Base-by-base conservation (phyloP, 92 coral and sea anemone genomes). In the Blastomussa wellsi region DNA sequence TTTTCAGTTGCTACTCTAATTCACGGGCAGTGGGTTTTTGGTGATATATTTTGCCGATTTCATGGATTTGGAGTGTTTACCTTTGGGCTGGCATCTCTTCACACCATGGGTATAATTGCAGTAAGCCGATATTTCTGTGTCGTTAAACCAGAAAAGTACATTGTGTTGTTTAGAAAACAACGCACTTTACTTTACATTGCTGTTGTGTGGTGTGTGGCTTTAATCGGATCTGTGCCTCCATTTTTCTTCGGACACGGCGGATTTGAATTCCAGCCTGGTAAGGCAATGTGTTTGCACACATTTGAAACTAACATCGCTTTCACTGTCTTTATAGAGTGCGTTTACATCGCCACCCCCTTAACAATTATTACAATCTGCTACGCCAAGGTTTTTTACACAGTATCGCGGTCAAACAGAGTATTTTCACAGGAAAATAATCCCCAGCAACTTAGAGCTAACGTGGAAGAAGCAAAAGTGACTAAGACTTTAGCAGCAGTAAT, bases 401-500 rank as follows among this genome's bases (percentile, higher is more conserved):
- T 91, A n/a, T 86, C 79, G 32, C 79, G 81, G 1, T 84, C 89
- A 24, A 91, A 88, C 60, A 79, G 74, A 59, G 90, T 82, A 3
- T 91, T 91, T 82, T 82, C 79, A 47, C 85, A 75, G n/a, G 76
- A 82, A 60, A 64, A 49, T 35, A 83, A 71, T 28, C 44, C 80
- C 31, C 82, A 83, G 60, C 86, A 73, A 28, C 95, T 94, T 36
- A 90, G 93, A 36, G 84, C 93, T 48, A 87, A 92, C 67, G 88
- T 92, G 51, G 94, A 92, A 88, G 95, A 92, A 84, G 90, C 93
- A 32, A 92, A 88, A 84, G 90, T 90, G 48, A 92, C 95, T 39
- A 90, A 92, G 78, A 92, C 95, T 26, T 82, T 92, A 22, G 93
- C 89, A 28, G 87, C 82, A 36, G 95, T 91, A 5, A 88, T 94